Evolutionary conservation across 2,888 invertebrate genomes (phyloP).

Genomic region (Eupithecia tripunctaria): DNA sequence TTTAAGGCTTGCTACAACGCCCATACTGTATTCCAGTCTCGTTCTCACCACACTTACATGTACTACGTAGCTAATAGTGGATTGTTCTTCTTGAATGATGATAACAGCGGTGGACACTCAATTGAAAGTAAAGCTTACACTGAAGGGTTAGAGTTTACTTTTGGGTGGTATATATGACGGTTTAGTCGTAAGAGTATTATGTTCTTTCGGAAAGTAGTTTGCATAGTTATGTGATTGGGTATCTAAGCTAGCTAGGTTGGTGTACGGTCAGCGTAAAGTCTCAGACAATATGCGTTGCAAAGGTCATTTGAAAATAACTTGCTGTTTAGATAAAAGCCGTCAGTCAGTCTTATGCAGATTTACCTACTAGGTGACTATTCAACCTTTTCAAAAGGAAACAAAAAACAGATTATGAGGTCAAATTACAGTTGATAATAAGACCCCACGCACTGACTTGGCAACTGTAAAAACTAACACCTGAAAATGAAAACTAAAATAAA

Average conservation of each 20-base stretch:
- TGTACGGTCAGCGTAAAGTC: slow-evolving; percentile 54
- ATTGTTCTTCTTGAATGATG: slow-evolving; percentile 50
- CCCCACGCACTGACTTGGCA: background rate
- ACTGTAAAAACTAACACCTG: background rate
- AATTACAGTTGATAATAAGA: background rate
- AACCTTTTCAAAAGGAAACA: background rate
- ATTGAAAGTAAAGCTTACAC: slow-evolving; percentile 50
- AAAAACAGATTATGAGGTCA: background rate
- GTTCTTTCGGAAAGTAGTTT: slow-evolving; percentile 67
- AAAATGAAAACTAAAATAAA: background rate
- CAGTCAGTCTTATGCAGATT: background rate
- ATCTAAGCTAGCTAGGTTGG: slow-evolving; percentile 76
- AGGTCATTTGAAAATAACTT: no score
- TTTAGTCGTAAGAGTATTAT: slow-evolving; percentile 50
- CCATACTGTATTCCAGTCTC: slow-evolving; percentile 75
- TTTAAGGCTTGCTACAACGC: slow-evolving; percentile 75
- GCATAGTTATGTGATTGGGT: slow-evolving; percentile 79
- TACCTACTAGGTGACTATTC: background rate
- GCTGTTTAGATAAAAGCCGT: background rate
- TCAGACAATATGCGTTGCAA: slow-evolving; percentile 30
- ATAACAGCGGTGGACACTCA: slow-evolving; percentile 37
- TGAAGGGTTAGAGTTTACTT: slow-evolving; percentile 55
- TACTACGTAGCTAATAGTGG: slow-evolving; percentile 74
- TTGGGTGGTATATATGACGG: slow-evolving; percentile 46
- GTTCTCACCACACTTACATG: slow-evolving; percentile 72